phyloP scores from a whole-genome alignment of 1,140 invertebrate species.

The Pseudomyrmex sp. region DNA sequence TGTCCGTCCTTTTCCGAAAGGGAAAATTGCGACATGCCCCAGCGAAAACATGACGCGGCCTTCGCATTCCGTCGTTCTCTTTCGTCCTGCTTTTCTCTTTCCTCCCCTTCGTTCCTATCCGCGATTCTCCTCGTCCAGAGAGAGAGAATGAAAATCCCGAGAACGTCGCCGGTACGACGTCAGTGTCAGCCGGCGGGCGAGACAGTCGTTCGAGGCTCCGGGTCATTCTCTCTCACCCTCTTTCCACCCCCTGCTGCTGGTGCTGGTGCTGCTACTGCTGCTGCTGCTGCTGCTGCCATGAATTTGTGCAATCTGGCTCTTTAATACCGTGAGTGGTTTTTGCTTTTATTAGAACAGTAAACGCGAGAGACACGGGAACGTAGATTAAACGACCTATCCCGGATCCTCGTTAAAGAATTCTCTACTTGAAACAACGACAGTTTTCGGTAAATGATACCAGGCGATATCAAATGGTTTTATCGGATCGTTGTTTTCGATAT shows the following conservation, averaged over 20 bases:
- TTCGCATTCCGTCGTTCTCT: conserved; percentile 54
- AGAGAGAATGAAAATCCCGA: conserved; percentile 64
- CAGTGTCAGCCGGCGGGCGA: conserved; percentile 40
- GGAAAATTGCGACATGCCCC: conserved; percentile 73
- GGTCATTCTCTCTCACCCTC: conserved; percentile 2
- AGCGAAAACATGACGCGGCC: conserved; percentile 66
- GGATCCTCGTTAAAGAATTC: conserved; percentile 47
- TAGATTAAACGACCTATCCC: conserved; percentile 50
- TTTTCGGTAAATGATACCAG: conserved; percentile 56
- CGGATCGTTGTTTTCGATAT: conserved; percentile 37
- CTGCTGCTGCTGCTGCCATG: not conserved
- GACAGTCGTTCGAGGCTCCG: conserved; percentile 36
- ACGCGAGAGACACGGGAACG: conserved; percentile 48
- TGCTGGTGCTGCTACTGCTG: no score
- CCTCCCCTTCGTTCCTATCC: not conserved
- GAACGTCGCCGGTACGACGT: conserved; percentile 42
- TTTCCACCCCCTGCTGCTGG: not conserved
- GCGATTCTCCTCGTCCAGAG: conserved; percentile 23
- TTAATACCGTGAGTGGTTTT: conserved; percentile 50
- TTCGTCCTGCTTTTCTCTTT: not conserved
- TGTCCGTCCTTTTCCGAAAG: conserved; percentile 68
- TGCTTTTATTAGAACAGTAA: conserved; percentile 50
- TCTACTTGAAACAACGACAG: conserved; percentile 42
- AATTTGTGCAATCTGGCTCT: conserved; percentile 58
- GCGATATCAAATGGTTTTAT: conserved; percentile 17